Percentiles rank a stretch among this genome's conserved stretches.
phyloP scores from a whole-genome alignment of 2,888 invertebrate genomes.

The Drosophila dives region DNA sequence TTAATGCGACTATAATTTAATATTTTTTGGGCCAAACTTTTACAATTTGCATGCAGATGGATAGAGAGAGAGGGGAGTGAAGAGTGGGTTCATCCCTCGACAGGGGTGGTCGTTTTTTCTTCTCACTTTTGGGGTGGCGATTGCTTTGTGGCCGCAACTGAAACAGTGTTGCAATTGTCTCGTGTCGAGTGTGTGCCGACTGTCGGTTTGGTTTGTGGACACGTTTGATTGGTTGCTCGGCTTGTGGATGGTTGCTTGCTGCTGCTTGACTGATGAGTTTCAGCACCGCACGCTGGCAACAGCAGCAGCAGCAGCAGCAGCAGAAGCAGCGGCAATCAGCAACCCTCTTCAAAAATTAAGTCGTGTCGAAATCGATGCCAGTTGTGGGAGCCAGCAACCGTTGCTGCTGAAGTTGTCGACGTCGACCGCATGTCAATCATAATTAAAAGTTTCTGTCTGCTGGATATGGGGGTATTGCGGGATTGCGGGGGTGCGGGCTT shows the following conservation, averaged over 20 bases:
- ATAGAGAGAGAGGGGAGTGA: neutral
- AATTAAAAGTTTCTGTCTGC: conserved; percentile 68
- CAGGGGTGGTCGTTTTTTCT: conserved; percentile 4
- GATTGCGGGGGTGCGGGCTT: conserved; percentile 2
- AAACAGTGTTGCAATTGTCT: conserved; percentile 67
- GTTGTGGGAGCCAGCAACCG: conserved; percentile 54
- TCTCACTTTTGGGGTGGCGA: conserved; percentile 6
- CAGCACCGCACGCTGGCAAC: conserved; percentile 56
- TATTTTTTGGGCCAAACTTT: conserved; percentile 58
- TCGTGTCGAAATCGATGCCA: conserved; percentile 77
- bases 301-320: neutral
- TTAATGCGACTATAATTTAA: conserved; percentile 78
- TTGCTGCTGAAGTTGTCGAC: conserved; percentile 19
- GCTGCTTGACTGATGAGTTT: conserved; percentile 72
- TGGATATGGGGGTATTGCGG: conserved; percentile 1
- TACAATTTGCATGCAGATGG: conserved; percentile 34
- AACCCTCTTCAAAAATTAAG: conserved; percentile 78
- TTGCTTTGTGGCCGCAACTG: conserved; percentile 50
- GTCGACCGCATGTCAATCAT: conserved; percentile 77
- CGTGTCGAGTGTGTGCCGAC: conserved; percentile 22
- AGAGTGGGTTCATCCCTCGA: conserved; percentile 33
- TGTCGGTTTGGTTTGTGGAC: neutral
- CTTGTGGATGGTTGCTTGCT: conserved; percentile 50
- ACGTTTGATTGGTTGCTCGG: conserved; percentile 1
- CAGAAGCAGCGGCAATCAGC: conserved; percentile 59